These are phyloP conservation scores for Temnothorax longispinosus DNA, from an alignment of 1,140 invertebrate genomes.

Conservation along the genomic window DNA sequence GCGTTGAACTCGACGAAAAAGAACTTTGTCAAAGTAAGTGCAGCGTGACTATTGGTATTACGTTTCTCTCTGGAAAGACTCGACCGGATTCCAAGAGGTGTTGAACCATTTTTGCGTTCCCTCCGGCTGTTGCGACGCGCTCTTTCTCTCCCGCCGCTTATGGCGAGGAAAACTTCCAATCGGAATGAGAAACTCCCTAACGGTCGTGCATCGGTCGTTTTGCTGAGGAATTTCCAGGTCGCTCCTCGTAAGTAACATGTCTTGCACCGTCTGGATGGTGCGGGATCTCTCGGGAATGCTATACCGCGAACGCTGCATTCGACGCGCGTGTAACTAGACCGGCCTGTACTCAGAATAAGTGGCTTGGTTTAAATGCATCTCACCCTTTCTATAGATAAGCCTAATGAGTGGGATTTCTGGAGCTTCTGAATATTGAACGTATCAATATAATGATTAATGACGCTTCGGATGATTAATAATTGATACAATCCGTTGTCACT, in stretches of 20 bases:
- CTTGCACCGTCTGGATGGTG: background rate
- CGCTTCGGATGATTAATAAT: background rate
- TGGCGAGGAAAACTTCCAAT: conserved; percentile 34
- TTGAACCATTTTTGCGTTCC: background rate
- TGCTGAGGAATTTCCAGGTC: conserved; percentile 52
- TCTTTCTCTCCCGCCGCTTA: background rate
- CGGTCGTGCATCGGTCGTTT: conserved; percentile 56
- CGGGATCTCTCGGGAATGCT: conserved; percentile 31
- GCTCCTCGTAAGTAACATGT: conserved; percentile 50
- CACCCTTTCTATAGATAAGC: background rate
- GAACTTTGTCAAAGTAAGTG: conserved; percentile 33
- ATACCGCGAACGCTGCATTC: background rate
- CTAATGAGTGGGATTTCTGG: background rate
- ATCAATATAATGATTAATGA: background rate
- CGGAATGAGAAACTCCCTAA: conserved; percentile 45
- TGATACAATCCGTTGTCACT: background rate
- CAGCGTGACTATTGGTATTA: conserved; percentile 21
- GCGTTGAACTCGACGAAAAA: background rate
- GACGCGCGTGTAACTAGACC: background rate
- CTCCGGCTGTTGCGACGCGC: background rate
- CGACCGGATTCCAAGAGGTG: conserved; percentile 34
- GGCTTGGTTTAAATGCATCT: background rate
- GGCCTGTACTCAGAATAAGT: background rate
- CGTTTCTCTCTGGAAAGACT: conserved; percentile 9
- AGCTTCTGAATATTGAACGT: background rate